phyloP scores from a whole-genome alignment of 2,797 vertebrate species.

The Lepus oiostolus region DNA sequence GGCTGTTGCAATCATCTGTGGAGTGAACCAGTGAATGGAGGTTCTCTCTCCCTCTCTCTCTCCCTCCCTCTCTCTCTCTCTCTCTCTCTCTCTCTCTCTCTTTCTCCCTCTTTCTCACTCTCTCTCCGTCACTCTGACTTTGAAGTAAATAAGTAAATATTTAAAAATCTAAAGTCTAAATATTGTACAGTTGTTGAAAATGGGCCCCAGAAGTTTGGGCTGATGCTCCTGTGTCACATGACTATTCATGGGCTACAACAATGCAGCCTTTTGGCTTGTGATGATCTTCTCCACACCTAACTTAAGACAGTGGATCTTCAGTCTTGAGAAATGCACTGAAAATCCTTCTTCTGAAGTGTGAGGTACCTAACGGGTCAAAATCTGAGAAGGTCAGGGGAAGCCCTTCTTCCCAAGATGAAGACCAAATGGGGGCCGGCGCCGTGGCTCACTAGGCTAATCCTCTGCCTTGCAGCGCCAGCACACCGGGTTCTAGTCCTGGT shows the following conservation, averaged over 20 bases:
- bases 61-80: too few relatives aligned
- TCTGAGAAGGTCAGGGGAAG: background rate
- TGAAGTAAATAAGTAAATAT: too few relatives aligned
- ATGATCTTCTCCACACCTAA: background rate
- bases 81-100: too few relatives aligned
- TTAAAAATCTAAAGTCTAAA: background rate
- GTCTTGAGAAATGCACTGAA: background rate
- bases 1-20: too few relatives aligned
- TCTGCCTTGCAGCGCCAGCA: too few relatives aligned
- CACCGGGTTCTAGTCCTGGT: too few relatives aligned
- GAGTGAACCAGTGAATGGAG: too few relatives aligned
- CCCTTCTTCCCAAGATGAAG: background rate
- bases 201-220: background rate
- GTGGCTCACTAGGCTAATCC: too few relatives aligned
- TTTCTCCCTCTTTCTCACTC: too few relatives aligned
- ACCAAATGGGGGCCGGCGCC: background rate
- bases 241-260: background rate
- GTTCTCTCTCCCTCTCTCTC: too few relatives aligned
- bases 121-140: too few relatives aligned
- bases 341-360: background rate
- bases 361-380: background rate
- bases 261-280: fast-evolving
- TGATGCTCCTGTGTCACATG: background rate
- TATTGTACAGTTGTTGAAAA: background rate
- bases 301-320: background rate